A percentile compares a stretch with the other conserved stretches of the same genome.
phyloP scores from a whole-genome alignment of 2,113 vertebrate species.

The Phoxinus phoxinus region DNA sequence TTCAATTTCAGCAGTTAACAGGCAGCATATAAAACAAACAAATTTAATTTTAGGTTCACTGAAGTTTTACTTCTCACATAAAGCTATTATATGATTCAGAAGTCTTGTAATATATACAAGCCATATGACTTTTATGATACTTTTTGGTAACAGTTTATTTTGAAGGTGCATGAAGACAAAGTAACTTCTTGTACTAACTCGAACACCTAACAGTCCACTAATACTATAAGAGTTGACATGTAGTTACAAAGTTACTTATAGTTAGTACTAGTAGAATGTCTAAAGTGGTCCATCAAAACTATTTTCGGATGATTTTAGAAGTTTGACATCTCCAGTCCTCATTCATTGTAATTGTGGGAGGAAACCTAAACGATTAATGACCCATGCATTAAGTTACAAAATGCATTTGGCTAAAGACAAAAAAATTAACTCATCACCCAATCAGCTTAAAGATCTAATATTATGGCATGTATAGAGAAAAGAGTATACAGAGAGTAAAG shows the following conservation, averaged over 20 bases:
- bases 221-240: too few relatives aligned
- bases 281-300: too few relatives aligned
- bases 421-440: not conserved
- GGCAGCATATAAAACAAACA: too few relatives aligned
- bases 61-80: not conserved
- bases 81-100: not conserved
- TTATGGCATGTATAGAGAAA: not conserved
- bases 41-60: too few relatives aligned
- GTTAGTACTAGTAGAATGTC: too few relatives aligned
- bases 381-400: not conserved
- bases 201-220: too few relatives aligned
- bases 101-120: not conserved
- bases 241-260: too few relatives aligned
- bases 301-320: not conserved
- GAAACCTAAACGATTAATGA: not conserved
- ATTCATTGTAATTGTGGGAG: too few relatives aligned
- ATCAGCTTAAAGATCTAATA: not conserved
- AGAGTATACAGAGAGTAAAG: not conserved
- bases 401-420: not conserved
- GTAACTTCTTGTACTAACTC: too few relatives aligned
- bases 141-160: too few relatives aligned
- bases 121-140: not conserved
- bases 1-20: not conserved
- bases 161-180: too few relatives aligned
- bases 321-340: too few relatives aligned